Evolutionary conservation across 2,113 vertebrate species (phyloP).

Genomic region (Chelonoidis abingdonii): DNA sequence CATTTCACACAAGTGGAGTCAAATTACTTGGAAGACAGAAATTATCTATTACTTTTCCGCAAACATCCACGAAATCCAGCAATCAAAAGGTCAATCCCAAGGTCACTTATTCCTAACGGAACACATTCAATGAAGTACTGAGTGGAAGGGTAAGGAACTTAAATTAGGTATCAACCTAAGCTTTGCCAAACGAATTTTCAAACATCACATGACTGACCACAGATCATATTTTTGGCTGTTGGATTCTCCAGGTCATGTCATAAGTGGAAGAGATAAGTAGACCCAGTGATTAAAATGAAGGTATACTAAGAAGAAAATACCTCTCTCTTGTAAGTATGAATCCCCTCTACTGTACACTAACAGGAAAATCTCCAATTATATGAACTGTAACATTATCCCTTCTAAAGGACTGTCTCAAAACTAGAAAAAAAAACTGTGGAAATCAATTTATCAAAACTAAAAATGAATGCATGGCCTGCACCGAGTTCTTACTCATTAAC

Average conservation of each 20-base stretch:
- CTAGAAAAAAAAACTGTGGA: neutral
- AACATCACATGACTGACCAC: neutral
- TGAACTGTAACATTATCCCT: neutral
- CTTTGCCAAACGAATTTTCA: neutral
- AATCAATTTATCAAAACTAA: neutral
- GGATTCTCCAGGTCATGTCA: neutral
- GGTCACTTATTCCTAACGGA: slow-evolving; percentile 23
- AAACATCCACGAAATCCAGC: neutral
- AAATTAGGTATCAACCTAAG: slow-evolving; percentile 34
- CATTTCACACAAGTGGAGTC: neutral
- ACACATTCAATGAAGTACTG: neutral
- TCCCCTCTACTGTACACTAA: neutral
- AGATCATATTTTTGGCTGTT: neutral
- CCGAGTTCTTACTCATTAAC: neutral
- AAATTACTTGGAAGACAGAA: slow-evolving; percentile 13
- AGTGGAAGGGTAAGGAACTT: slow-evolving; percentile 1
- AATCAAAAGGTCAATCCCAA: slow-evolving; percentile 22
- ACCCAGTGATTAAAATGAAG: neutral
- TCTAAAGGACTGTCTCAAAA: neutral
- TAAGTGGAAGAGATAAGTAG: neutral
- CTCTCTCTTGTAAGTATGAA: neutral
- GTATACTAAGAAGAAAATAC: neutral
- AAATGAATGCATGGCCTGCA: accelerated
- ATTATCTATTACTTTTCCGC: slow-evolving; percentile 42
- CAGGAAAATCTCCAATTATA: neutral